Percentiles rank a stretch among this genome's conserved stretches.
phyloP scores from a whole-genome alignment of 2,888 invertebrate species.

The Leptogaster cylindrica region DNA sequence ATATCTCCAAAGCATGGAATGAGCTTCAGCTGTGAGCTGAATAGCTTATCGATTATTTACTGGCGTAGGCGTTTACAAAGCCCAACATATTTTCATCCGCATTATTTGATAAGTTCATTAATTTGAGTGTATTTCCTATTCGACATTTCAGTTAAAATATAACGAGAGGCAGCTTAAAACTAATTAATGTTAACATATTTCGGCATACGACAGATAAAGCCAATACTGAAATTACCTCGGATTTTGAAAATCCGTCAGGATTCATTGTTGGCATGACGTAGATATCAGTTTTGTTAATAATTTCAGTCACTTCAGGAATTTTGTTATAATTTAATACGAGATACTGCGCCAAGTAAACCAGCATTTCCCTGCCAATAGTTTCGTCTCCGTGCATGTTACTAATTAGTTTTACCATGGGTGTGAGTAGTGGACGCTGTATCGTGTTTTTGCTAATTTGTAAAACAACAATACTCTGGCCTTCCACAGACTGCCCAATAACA shows the following conservation, averaged over 20 bases:
- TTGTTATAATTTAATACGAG: constrained; percentile 78
- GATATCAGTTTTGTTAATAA: constrained; percentile 89
- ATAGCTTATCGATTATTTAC: too few species aligned
- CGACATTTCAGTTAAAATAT: too few species aligned
- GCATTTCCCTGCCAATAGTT: constrained; percentile 82
- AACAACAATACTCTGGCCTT: constrained; percentile 76
- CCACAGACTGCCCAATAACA: constrained; percentile 83
- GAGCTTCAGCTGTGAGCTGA: too few species aligned
- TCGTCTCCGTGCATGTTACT: constrained; percentile 98
- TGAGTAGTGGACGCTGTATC: constrained; percentile 63
- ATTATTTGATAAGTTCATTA: too few species aligned
- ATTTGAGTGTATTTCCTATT: too few species aligned
- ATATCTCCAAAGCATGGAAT: too few species aligned
- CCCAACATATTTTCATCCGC: too few species aligned
- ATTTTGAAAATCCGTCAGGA: constrained; percentile 91
- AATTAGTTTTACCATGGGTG: constrained; percentile 92
- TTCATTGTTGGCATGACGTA: constrained; percentile 97
- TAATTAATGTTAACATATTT: too few species aligned
- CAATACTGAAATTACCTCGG: constrained; percentile 74
- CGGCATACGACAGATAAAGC: too few species aligned
- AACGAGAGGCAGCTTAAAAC: too few species aligned
- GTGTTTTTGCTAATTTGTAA: constrained; percentile 78
- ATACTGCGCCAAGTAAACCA: constrained; percentile 84
- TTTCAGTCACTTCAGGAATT: constrained; percentile 71
- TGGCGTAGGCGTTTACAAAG: too few species aligned